These are phyloP conservation scores for Heliconius hermathena DNA, from an alignment of 1,140 invertebrate species.

Conservation along the genomic window DNA sequence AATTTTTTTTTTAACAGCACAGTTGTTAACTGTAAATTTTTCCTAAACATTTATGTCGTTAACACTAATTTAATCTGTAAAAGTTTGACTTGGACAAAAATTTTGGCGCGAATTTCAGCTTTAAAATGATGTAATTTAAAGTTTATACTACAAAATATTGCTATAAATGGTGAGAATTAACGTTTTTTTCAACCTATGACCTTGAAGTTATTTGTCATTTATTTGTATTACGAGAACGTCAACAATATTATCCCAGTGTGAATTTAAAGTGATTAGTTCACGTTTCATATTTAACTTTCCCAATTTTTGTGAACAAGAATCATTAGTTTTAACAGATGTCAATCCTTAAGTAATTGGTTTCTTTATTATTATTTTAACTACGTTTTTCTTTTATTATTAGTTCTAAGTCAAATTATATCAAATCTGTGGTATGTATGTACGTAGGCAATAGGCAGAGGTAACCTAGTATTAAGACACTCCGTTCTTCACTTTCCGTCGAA, in stretches of 20 bases:
- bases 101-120: neutral
- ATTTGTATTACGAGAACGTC: slow-evolving; percentile 65
- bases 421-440: too few species aligned
- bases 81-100: neutral
- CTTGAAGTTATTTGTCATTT: slow-evolving; percentile 57
- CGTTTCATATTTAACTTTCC: slow-evolving; percentile 40
- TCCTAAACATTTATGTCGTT: slow-evolving; percentile 62
- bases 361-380: too few species aligned
- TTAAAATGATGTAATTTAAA: neutral
- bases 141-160: neutral
- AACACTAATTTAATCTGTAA: slow-evolving; percentile 37
- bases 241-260: slow-evolving; percentile 45
- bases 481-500: too few species aligned
- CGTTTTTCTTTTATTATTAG: too few species aligned
- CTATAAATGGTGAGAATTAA: neutral
- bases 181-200: slow-evolving; percentile 48
- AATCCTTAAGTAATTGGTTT: neutral
- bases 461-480: too few species aligned
- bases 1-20: slow-evolving; percentile 37
- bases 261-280: slow-evolving; percentile 40
- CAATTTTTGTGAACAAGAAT: neutral
- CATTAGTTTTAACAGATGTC: slow-evolving; percentile 6
- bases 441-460: too few species aligned
- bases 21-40: slow-evolving; percentile 60
- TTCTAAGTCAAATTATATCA: too few species aligned